These are phyloP conservation scores for Zaprionus ghesquierei DNA, from an alignment of 1,140 invertebrate species.

Conservation along the genomic window DNA sequence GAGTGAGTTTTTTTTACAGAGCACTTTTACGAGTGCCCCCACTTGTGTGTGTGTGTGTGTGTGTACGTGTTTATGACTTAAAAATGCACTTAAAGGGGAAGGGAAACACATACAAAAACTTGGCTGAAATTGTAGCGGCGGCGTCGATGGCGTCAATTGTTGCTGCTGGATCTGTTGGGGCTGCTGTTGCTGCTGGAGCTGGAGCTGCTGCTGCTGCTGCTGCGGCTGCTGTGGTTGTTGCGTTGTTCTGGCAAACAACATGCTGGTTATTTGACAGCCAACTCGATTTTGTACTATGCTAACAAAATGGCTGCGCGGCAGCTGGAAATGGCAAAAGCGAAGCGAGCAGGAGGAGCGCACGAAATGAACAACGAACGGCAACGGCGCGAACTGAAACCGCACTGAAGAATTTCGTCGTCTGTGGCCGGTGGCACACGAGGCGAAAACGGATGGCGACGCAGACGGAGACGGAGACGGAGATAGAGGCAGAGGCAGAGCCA, in stretches of 20 bases:
- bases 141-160: constrained; percentile 29
- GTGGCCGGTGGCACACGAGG: constrained; percentile 13
- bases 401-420: constrained; percentile 68
- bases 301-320: constrained; percentile 48
- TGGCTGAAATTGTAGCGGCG: constrained; percentile 37
- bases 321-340: constrained; percentile 2
- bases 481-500: constrained; percentile 5
- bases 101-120: constrained; percentile 60
- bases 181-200: constrained; percentile 21
- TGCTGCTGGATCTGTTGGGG: constrained; percentile 41
- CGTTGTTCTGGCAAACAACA: constrained; percentile 70
- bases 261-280: constrained; percentile 57
- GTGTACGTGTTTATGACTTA: constrained; percentile 18
- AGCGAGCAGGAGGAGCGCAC: constrained; percentile 61
- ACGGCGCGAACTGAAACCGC: constrained; percentile 60
- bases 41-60: neutral
- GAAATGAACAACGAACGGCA: constrained; percentile 61
- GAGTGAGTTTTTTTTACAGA: constrained; percentile 1
- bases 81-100: constrained; percentile 32
- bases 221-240: constrained; percentile 33
- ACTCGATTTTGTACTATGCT: constrained; percentile 35
- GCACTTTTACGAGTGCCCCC: neutral
- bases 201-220: constrained; percentile 31
- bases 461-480: constrained; percentile 16
- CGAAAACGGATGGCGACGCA: constrained; percentile 41